Evolutionary conservation across 2,888 invertebrate species (phyloP).

Genomic region (Pherbina coryleti): DNA sequence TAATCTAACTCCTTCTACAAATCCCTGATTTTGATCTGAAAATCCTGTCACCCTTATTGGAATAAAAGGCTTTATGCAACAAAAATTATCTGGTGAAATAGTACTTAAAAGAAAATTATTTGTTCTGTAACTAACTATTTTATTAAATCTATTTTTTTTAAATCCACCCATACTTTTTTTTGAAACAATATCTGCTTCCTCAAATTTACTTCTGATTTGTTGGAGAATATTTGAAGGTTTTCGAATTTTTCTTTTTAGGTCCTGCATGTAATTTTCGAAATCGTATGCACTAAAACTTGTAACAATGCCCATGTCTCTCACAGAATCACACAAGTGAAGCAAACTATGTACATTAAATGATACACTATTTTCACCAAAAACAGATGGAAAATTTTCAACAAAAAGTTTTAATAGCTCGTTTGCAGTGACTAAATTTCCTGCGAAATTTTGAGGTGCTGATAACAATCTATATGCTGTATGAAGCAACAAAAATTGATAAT

Average conservation of each 20-base stretch:
- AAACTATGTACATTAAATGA: slow-evolving; percentile 34
- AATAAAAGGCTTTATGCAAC: slow-evolving; percentile 23
- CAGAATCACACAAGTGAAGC: slow-evolving; percentile 25
- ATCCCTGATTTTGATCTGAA: not conserved
- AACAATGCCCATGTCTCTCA: slow-evolving; percentile 18
- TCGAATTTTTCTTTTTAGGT: slow-evolving; percentile 15
- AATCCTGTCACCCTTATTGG: slow-evolving; percentile 31
- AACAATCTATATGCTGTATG: slow-evolving; percentile 39
- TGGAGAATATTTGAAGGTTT: slow-evolving; percentile 34
- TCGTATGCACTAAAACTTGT: slow-evolving; percentile 32
- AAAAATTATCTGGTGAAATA: too few species aligned
- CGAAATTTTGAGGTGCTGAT: slow-evolving; percentile 28
- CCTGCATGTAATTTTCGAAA: slow-evolving; percentile 34
- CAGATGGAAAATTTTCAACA: too few species aligned
- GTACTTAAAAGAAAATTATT: slow-evolving; percentile 13
- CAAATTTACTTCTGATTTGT: slow-evolving; percentile 27
- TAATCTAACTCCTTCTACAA: not conserved
- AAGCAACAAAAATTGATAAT: slow-evolving; percentile 35
- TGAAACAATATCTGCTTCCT: not conserved
- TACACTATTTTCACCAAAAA: slow-evolving; percentile 41
- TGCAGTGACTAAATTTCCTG: slow-evolving; percentile 28
- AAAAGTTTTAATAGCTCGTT: too few species aligned
- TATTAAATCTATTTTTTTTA: slow-evolving; percentile 3
- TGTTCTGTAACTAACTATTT: slow-evolving; percentile 1
- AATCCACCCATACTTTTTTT: slow-evolving; percentile 1